A percentile compares a stretch with the other conserved stretches of the same genome.
phyloP scores from a whole-genome alignment of 2,113 vertebrate genomes.

The Acanthochromis polyacanthus region DNA sequence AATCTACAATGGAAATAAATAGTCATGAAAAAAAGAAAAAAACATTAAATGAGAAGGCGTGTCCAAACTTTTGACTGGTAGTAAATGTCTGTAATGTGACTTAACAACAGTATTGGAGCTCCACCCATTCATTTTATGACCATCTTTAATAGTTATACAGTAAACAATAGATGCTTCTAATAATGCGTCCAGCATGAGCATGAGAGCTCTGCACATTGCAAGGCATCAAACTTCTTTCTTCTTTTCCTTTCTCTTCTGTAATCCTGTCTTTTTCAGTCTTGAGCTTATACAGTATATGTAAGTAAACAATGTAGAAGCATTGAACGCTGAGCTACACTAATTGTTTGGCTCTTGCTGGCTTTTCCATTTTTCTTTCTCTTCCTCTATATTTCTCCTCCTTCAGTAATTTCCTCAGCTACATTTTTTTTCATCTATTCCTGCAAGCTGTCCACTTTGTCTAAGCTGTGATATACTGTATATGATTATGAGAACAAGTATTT shows the following conservation, averaged over 20 bases:
- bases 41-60: too few relatives aligned
- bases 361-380: slow-evolving; percentile 25
- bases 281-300: slow-evolving; percentile 12
- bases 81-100: background rate
- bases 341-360: slow-evolving; percentile 53
- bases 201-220: slow-evolving; percentile 61
- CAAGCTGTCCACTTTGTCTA: slow-evolving; percentile 37
- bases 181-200: slow-evolving; percentile 62
- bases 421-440: slow-evolving; percentile 23
- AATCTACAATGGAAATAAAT: too few relatives aligned
- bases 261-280: slow-evolving; percentile 27
- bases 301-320: slow-evolving; percentile 15
- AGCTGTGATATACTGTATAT: background rate
- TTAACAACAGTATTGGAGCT: slow-evolving; percentile 70
- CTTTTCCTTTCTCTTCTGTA: slow-evolving; percentile 12
- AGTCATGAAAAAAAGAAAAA: too few relatives aligned
- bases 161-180: slow-evolving; percentile 60
- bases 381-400: slow-evolving; percentile 20
- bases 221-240: slow-evolving; percentile 52
- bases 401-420: slow-evolving; percentile 43
- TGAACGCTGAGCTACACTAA: slow-evolving; percentile 70
- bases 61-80: too few relatives aligned
- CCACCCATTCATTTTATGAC: slow-evolving; percentile 49
- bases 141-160: slow-evolving; percentile 48
- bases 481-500: background rate